These are phyloP conservation scores for Frieseomelitta varia DNA, from an alignment of 1,140 invertebrate genomes.

Conservation along the genomic window DNA sequence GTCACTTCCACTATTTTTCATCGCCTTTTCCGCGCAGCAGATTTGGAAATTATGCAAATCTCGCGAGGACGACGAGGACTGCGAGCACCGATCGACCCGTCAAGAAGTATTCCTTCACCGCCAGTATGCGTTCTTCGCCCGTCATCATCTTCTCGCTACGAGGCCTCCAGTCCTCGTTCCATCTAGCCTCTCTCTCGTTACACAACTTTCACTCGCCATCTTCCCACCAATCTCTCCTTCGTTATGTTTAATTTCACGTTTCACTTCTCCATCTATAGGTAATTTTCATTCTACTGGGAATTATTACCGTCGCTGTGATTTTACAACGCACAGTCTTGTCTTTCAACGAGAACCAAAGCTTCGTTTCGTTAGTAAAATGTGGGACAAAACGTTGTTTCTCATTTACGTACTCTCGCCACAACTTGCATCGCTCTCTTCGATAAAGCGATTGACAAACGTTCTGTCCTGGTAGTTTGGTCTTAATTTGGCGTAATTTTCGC, in stretches of 20 bases:
- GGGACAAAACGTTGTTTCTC: no score
- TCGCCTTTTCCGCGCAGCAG: constrained; percentile 63
- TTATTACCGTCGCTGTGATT: no score
- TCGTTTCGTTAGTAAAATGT: background rate
- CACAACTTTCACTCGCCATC: no score
- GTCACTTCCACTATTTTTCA: constrained; percentile 68
- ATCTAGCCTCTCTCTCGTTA: no score
- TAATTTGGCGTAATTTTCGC: background rate
- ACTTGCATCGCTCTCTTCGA: no score
- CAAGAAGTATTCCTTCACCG: constrained; percentile 69
- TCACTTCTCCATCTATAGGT: no score
- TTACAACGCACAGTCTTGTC: no score
- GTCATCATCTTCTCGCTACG: constrained; percentile 6
- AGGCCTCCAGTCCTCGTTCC: no score
- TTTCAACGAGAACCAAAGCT: background rate
- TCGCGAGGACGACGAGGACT: constrained; percentile 58
- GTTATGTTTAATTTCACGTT: no score
- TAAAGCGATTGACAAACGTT: constrained; percentile 16
- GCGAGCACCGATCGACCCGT: constrained; percentile 49
- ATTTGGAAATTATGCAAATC: constrained; percentile 80
- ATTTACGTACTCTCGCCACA: background rate
- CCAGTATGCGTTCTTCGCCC: background rate
- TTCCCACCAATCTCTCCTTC: no score
- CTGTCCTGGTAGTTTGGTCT: background rate
- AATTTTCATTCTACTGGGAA: no score